phyloP scores from a whole-genome alignment of 1,140 invertebrate genomes.

The Scaptomyza hsui region DNA sequence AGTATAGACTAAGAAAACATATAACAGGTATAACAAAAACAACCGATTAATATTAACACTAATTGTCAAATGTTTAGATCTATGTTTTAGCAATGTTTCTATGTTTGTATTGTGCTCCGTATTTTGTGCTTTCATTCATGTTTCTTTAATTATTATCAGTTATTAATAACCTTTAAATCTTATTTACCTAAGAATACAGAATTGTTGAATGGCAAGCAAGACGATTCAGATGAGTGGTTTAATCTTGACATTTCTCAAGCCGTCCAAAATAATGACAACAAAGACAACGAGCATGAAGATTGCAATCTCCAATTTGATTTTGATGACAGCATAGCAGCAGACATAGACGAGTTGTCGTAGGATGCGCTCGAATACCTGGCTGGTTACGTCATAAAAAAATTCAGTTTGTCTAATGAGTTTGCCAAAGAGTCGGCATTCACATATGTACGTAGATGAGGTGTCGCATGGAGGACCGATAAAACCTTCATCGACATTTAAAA shows the following conservation, averaged over 20 bases:
- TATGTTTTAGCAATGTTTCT: slow-evolving; percentile 10
- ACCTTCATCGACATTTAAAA: slow-evolving; percentile 1
- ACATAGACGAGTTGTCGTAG: slow-evolving; percentile 4
- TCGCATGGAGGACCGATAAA: slow-evolving; percentile 2
- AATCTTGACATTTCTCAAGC: slow-evolving; percentile 13
- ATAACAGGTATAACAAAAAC: slow-evolving; percentile 18
- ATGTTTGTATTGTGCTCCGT: slow-evolving; percentile 15
- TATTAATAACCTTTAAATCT: slow-evolving; percentile 2
- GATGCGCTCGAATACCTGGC: slow-evolving; percentile 11
- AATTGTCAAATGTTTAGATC: slow-evolving; percentile 21
- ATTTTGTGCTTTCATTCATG: slow-evolving; percentile 4
- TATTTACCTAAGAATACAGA: slow-evolving; percentile 13
- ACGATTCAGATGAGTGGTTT: neutral
- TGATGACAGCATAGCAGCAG: slow-evolving; percentile 12
- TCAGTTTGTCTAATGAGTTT: neutral
- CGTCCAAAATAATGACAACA: slow-evolving; percentile 6
- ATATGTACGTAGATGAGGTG: slow-evolving; percentile 12
- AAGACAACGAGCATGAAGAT: slow-evolving; percentile 17
- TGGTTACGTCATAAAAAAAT: slow-evolving; percentile 14
- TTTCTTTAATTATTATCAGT: neutral
- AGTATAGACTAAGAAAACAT: slow-evolving; percentile 33
- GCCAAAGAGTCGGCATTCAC: slow-evolving; percentile 1
- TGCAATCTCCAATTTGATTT: slow-evolving; percentile 12
- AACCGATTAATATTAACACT: slow-evolving; percentile 4
- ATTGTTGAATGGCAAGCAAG: slow-evolving; percentile 6